These are phyloP conservation scores for Ryuthela nishihirai DNA, from an alignment of 2,888 invertebrate genomes.

Conservation along the genomic window DNA sequence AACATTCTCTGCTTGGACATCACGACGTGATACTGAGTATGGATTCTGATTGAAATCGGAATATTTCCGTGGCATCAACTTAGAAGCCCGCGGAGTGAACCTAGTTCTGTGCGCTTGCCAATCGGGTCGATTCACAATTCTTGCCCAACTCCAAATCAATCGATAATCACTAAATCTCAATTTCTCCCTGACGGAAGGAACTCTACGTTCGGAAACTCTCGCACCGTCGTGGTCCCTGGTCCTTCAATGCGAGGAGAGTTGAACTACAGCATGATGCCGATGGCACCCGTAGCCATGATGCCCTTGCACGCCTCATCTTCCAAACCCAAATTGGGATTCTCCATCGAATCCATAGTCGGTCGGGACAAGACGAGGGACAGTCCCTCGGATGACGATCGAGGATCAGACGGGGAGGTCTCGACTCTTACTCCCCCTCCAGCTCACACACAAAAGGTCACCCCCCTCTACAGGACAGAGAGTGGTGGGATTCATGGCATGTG, in stretches of 20 bases:
- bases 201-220: no score
- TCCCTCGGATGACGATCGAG: conserved; percentile 2
- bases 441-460: not conserved
- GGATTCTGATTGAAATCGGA: no score
- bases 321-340: conserved; percentile 31
- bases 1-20: no score
- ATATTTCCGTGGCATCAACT: no score
- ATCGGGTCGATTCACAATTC: no score
- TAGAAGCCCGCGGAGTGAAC: no score
- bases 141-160: no score
- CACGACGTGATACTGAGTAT: no score
- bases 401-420: conserved; percentile 15
- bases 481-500: conserved; percentile 24
- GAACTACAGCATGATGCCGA: conserved; percentile 30
- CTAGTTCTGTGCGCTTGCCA: no score
- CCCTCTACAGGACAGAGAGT: conserved; percentile 7
- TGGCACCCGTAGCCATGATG: conserved; percentile 33
- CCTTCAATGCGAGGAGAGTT: conserved; percentile 30
- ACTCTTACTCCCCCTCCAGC: conserved; percentile 19
- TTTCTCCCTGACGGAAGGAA: no score
- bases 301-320: conserved; percentile 9
- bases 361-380: conserved; percentile 4
- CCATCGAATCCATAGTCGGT: conserved; percentile 33
- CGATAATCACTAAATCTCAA: no score
- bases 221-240: no score